A percentile compares a stretch with the other conserved stretches of the same genome.
Conservation (phyloP, 1,140 invertebrate genomes). For the Atta cephalotes region DNA sequence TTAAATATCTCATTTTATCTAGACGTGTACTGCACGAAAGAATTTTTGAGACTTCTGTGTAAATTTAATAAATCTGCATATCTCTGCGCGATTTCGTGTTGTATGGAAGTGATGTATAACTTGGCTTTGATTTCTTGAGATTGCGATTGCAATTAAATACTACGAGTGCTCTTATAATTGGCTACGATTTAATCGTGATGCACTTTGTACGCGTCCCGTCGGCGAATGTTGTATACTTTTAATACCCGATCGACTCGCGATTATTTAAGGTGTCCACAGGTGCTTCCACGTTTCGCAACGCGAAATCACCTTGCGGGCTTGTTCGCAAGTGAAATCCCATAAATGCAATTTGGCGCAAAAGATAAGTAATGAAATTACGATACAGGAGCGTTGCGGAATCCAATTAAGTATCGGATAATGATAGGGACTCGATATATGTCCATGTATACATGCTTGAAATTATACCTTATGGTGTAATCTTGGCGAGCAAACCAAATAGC, state of each 20-base stretch:
- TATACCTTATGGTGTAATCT: constrained; percentile 30
- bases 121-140: constrained; percentile 4
- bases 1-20: background rate
- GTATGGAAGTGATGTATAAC: background rate
- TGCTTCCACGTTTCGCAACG: constrained; percentile 56
- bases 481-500: background rate
- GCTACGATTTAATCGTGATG: constrained; percentile 28
- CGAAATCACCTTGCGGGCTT: constrained; percentile 1
- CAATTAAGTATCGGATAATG: constrained; percentile 65
- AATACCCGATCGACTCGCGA: constrained; percentile 32
- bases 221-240: background rate
- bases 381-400: constrained; percentile 49
- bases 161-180: constrained; percentile 11
- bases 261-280: constrained; percentile 42
- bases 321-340: constrained; percentile 30
- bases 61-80: background rate
- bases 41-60: background rate
- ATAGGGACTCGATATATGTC: constrained; percentile 14
- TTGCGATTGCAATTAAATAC: constrained; percentile 14
- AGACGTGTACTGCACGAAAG: background rate
- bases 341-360: constrained; percentile 23
- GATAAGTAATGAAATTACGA: constrained; percentile 64
- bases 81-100: background rate
- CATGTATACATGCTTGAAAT: constrained; percentile 42
- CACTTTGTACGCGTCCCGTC: constrained; percentile 6